Evolutionary conservation across 2,888 invertebrate species (phyloP).

Genomic region (Drosophila parthenogenetica): DNA sequence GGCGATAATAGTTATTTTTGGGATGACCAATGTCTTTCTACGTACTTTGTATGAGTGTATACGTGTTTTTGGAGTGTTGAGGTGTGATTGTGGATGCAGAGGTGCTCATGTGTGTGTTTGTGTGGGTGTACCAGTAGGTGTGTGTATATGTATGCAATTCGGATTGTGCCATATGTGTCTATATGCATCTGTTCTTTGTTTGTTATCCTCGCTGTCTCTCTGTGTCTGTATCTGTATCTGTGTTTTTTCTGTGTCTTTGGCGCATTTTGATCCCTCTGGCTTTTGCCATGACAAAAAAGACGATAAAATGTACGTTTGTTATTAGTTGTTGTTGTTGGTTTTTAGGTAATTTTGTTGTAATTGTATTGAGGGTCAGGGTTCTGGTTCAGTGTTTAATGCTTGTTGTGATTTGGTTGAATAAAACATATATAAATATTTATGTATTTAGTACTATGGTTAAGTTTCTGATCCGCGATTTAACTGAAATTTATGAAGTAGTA

Average conservation of each 20-base stretch:
- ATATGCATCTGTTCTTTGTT: background rate
- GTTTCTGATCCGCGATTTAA: slow-evolving; percentile 36
- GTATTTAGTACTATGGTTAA: slow-evolving; percentile 18
- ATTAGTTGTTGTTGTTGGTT: slow-evolving; percentile 20
- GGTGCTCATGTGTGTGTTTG: slow-evolving; percentile 11
- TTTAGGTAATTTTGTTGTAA: slow-evolving; percentile 24
- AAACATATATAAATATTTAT: slow-evolving; percentile 4
- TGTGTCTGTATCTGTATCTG: background rate
- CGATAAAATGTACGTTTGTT: slow-evolving; percentile 45
- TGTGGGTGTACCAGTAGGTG: slow-evolving; percentile 13
- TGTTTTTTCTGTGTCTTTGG: slow-evolving; percentile 11
- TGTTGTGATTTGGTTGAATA: slow-evolving; percentile 70
- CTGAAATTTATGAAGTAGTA: slow-evolving; percentile 28
- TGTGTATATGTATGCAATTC: slow-evolving; percentile 14
- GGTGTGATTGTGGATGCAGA: background rate
- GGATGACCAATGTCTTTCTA: slow-evolving; percentile 50
- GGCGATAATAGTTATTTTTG: slow-evolving; percentile 54
- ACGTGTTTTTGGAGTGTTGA: slow-evolving; percentile 9
- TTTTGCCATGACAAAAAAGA: slow-evolving; percentile 56
- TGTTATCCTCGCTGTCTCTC: background rate
- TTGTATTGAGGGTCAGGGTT: slow-evolving; percentile 33
- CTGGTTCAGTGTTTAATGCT: slow-evolving; percentile 73
- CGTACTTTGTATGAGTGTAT: slow-evolving; percentile 27
- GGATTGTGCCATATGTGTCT: slow-evolving; percentile 20
- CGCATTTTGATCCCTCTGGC: slow-evolving; percentile 32